phyloP scores from a whole-genome alignment of 2,888 invertebrate genomes.

The Cordilura impudica region DNA sequence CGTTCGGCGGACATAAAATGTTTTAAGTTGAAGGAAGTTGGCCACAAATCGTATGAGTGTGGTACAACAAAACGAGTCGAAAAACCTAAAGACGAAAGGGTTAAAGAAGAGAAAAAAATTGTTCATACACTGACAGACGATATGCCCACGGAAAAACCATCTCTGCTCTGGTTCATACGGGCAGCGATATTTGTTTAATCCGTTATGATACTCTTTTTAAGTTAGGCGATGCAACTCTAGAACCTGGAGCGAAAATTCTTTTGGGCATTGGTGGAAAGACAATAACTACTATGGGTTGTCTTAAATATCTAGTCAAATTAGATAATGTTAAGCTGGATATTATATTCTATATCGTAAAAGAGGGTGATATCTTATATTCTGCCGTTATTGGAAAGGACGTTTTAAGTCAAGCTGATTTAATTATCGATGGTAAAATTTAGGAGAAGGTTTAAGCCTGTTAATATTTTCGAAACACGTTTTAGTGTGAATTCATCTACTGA shows the following conservation, averaged over 20 bases:
- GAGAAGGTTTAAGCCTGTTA: constrained; percentile 10
- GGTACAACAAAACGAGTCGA: background rate
- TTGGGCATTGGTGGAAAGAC: constrained; percentile 16
- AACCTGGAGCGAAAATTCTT: constrained; percentile 6
- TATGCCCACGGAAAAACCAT: background rate
- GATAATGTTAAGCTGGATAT: constrained; percentile 11
- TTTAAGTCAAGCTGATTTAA: constrained; percentile 5
- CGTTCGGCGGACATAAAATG: background rate
- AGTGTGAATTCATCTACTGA: background rate
- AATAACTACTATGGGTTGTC: constrained; percentile 36
- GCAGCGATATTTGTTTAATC: constrained; percentile 26
- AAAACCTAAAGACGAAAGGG: background rate
- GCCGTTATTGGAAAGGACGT: constrained; percentile 14
- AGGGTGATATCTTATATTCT: constrained; percentile 17
- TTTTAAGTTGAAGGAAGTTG: constrained; percentile 18
- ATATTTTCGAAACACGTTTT: background rate
- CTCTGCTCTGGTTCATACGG: constrained; percentile 24
- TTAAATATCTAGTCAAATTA: constrained; percentile 1
- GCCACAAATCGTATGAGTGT: constrained; percentile 21
- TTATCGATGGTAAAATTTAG: constrained; percentile 13
- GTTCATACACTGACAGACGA: constrained; percentile 18
- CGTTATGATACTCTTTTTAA: constrained; percentile 30
- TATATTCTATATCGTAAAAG: background rate
- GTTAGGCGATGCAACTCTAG: constrained; percentile 24
- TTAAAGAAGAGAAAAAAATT: background rate